phyloP scores from a whole-genome alignment of 1,140 invertebrate genomes.

The Aphaenogaster rudis region DNA sequence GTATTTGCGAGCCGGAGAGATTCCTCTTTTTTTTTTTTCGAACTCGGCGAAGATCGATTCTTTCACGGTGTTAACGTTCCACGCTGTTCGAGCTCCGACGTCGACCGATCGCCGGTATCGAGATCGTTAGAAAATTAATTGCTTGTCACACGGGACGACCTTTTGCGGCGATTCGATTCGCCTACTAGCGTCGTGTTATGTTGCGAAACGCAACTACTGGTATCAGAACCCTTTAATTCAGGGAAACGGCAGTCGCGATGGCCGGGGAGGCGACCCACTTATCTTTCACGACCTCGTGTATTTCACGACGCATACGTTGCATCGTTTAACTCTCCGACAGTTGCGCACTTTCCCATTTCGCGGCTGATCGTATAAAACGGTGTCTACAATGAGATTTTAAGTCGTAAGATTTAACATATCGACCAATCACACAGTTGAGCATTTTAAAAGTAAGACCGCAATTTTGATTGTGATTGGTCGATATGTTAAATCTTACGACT shows the following conservation, averaged over 20 bases:
- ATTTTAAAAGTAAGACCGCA: too few relatives aligned
- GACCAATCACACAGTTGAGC: too few relatives aligned
- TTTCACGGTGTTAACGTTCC: constrained; percentile 30
- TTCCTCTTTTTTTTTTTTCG: background rate
- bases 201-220: background rate
- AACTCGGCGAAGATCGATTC: background rate
- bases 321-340: constrained; percentile 16
- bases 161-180: constrained; percentile 34
- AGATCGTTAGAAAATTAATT: constrained; percentile 56
- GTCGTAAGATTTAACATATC: too few relatives aligned
- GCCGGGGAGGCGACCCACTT: background rate
- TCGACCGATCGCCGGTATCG: background rate
- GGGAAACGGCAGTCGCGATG: background rate
- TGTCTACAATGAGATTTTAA: too few relatives aligned
- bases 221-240: constrained; percentile 36
- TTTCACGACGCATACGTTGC: constrained; percentile 32
- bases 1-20: background rate
- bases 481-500: too few relatives aligned
- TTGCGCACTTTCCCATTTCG: background rate
- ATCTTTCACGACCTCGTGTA: constrained; percentile 10
- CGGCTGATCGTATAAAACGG: background rate
- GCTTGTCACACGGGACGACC: constrained; percentile 32
- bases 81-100: constrained; percentile 8
- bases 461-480: too few relatives aligned
- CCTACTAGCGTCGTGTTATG: background rate